These are phyloP conservation scores for Synanthedon formicaeformis DNA, from an alignment of 2,888 invertebrate genomes.

Conservation along the genomic window DNA sequence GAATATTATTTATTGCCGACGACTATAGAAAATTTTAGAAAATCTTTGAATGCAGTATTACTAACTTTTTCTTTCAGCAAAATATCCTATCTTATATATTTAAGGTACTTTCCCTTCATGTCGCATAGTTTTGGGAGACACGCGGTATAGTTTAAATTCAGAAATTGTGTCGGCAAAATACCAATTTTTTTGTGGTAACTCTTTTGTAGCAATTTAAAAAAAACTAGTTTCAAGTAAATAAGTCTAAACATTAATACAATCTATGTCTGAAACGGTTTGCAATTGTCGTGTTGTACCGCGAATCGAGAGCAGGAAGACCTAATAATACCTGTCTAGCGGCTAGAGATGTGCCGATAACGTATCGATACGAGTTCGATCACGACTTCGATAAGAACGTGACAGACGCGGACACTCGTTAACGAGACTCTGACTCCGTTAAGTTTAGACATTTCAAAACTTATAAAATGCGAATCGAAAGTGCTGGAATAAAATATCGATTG, in stretches of 20 bases:
- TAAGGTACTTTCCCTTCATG: too few species aligned
- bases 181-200: too few species aligned
- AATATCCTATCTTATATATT: too few species aligned
- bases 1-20: too few species aligned
- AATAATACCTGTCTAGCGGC: conserved; percentile 58
- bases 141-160: too few species aligned
- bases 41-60: too few species aligned
- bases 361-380: conserved; percentile 24
- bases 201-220: too few species aligned
- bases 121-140: too few species aligned
- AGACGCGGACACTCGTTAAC: conserved; percentile 22
- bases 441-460: not conserved
- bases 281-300: conserved; percentile 42
- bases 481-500: not conserved
- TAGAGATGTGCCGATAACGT: conserved; percentile 34
- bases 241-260: not conserved
- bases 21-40: too few species aligned
- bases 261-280: conserved; percentile 14
- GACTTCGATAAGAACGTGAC: conserved; percentile 19
- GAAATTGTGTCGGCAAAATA: too few species aligned
- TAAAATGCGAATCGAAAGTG: not conserved
- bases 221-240: too few species aligned
- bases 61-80: too few species aligned
- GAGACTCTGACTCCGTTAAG: not conserved
- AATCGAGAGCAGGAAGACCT: conserved; percentile 63